Conservation (phyloP, 2,888 invertebrate species). For the Synergus itoensis region DNA sequence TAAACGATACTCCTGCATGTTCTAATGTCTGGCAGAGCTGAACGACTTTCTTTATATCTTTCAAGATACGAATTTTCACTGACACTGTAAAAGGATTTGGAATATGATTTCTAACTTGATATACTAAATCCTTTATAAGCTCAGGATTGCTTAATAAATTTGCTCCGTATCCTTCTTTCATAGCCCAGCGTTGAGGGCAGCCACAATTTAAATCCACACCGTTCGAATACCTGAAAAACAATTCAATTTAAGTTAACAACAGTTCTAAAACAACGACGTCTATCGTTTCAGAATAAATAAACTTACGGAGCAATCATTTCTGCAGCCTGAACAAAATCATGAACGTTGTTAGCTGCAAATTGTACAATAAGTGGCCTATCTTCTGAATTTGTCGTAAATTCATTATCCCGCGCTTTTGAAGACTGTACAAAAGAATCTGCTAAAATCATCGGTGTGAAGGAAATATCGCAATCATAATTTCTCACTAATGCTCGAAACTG, state of each 20-base stretch:
- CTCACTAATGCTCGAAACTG: constrained; percentile 88
- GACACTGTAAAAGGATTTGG: constrained; percentile 90
- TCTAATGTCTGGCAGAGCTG: constrained; percentile 90
- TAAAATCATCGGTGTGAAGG: constrained; percentile 98
- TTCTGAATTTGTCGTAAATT: constrained; percentile 86
- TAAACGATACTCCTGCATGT: constrained; percentile 91
- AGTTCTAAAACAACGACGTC: background rate
- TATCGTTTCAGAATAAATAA: constrained; percentile 54
- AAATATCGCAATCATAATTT: constrained; percentile 91
- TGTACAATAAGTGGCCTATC: constrained; percentile 95
- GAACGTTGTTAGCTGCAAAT: constrained; percentile 93
- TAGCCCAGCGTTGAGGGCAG: constrained; percentile 98
- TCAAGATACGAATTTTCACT: constrained; percentile 92
- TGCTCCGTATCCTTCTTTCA: constrained; percentile 93
- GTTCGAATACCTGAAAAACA: constrained; percentile 84
- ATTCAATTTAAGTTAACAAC: constrained; percentile 26
- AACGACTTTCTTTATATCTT: constrained; percentile 86
- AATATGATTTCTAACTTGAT: constrained; percentile 86
- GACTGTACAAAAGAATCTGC: constrained; percentile 96
- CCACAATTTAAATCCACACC: constrained; percentile 99
- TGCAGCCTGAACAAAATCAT: constrained; percentile 92
- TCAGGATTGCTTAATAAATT: constrained; percentile 91
- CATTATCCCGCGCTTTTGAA: constrained; percentile 89
- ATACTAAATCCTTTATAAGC: constrained; percentile 88
- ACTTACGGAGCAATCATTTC: constrained; percentile 89